Conservation (phyloP, 2,797 vertebrate species). For the Naso thynnoides region DNA sequence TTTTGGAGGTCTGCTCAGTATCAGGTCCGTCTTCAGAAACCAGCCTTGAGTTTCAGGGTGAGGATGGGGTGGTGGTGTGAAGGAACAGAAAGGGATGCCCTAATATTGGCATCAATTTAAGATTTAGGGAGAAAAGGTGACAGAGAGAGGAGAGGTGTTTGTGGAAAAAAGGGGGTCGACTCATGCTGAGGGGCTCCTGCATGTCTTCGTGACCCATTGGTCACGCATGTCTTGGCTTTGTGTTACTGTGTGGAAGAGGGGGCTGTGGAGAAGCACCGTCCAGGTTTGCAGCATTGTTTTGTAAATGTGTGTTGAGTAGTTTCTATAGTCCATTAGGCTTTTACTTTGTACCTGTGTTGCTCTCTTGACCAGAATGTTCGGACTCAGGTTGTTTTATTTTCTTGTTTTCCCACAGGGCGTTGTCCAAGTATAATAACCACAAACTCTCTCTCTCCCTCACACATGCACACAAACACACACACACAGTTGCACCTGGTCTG, state of each 20-base stretch:
- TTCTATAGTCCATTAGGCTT: background rate
- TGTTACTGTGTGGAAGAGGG: slow-evolving; percentile 18
- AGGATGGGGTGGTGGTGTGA: background rate
- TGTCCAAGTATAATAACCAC: slow-evolving; percentile 48
- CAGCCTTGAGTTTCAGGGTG: slow-evolving; percentile 29
- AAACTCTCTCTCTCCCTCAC: background rate
- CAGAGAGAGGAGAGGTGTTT: slow-evolving; percentile 32
- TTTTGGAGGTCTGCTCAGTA: background rate
- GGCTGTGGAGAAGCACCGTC: slow-evolving; percentile 18
- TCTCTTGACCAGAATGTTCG: slow-evolving; percentile 36
- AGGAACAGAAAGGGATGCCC: background rate
- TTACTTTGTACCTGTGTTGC: slow-evolving; percentile 20
- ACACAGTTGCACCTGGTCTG: slow-evolving; percentile 58
- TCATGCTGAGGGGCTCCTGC: slow-evolving; percentile 34
- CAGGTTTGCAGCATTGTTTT: slow-evolving; percentile 20
- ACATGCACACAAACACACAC: slow-evolving; percentile 12
- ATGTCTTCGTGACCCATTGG: slow-evolving; percentile 45
- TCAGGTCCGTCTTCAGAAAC: slow-evolving; percentile 1
- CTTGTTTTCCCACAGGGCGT: slow-evolving; percentile 56
- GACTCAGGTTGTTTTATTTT: slow-evolving; percentile 34
- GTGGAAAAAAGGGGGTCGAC: slow-evolving; percentile 41
- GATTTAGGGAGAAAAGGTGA: background rate
- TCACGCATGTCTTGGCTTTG: slow-evolving; percentile 51
- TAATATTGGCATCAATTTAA: slow-evolving; percentile 8
- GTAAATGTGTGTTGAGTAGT: slow-evolving; percentile 9